Evolutionary conservation across 1,140 invertebrate genomes (phyloP), one percentile per base, ranked within the genome.

Genomic region (Bombus sibiricus): DNA sequence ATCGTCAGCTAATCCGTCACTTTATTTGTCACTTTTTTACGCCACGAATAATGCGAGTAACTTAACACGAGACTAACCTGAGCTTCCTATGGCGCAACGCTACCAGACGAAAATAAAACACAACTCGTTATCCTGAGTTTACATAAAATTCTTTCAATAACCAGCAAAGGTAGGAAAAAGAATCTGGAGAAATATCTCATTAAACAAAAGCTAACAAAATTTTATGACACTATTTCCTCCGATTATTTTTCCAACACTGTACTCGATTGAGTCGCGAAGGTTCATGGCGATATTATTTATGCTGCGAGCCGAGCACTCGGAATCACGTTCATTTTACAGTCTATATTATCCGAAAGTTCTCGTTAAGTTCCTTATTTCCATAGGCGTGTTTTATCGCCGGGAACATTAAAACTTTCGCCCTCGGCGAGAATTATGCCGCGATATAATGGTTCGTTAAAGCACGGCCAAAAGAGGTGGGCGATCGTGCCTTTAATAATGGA

Each of bases 311-410:
- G 8, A 13, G 71, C 81, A 32, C 34, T 41, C 34, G 13, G 43
- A 83, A 83, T 83, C 81, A 64, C 80, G 80, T 77, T 83, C 73
- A 77, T 83, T 83, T 83, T 77, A 83, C 73, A 83, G 81, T 83
- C 81, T 83, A 83, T 83, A 83, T 83, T 77, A 83, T 83, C 62
- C 72, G 43, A 28, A 83, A 83, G 43, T 83, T 69, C 62, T 43
- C 81, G 64, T 83, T 83, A 77, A 83, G 64, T 69, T 83, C 47
- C 62, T 57, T 74, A 69, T 83, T 78, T 83, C 81, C 81, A 78
- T 83, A 83, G 81, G 64, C 74, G 43, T 83, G 81, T 83, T 83
- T 83, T 83, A 83, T 83, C 81, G 74, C 47, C 18, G 74, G n/a
- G 74, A 53, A 83, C 81, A 83, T 83, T 83, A 77, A 77, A 83